Evolutionary conservation across 2,113 vertebrate genomes (phyloP), one percentile per base, ranked within the genome.

Genomic region (Halcyon senegalensis): DNA sequence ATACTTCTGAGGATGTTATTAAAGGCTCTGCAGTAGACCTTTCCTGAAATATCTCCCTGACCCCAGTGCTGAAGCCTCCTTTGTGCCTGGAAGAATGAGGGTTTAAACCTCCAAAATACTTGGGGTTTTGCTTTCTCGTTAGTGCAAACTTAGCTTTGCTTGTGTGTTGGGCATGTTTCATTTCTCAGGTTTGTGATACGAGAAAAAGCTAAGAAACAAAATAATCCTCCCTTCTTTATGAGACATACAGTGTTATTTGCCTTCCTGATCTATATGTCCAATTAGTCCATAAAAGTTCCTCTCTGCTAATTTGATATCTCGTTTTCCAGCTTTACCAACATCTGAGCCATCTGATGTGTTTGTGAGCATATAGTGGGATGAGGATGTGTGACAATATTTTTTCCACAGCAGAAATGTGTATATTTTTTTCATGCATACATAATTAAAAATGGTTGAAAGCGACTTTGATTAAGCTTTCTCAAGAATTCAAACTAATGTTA

Each of bases 371-470:
- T 13, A 92, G 83, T 20, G 35, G 88, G 37, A 58, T 58, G 41
- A 82, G 41, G 55, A 73, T 74, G 5, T 63, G 67, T 82, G 91
- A 82, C 87, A 91, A 83, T 87, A 85, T 70, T 93, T 94, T 94
- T 92, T 92, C 73, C 77, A 74, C 69, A 63, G 81, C 84, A 94
- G 74, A 93, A 93, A 85, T 85, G 27, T 76, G 68, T 87, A 48
- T 93, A 73, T 91, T 91, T 96, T 62, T 94, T 94, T 85, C 91
- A 83, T 91, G 96, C 87, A 96, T 94, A 76, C 91, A 82, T 96
- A 96, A 95, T 96, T 96, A 94, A 94, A 95, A 96, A 96, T 85
- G 67, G 92, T 94, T 95, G 96, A 96, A 96, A 97, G 92, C 0
- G 1, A 92, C 92, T 96, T 96, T 96, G 96, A 95, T 97, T 93